phyloP scores from a whole-genome alignment of 1,140 invertebrate species.

The Monochamus saltuarius region DNA sequence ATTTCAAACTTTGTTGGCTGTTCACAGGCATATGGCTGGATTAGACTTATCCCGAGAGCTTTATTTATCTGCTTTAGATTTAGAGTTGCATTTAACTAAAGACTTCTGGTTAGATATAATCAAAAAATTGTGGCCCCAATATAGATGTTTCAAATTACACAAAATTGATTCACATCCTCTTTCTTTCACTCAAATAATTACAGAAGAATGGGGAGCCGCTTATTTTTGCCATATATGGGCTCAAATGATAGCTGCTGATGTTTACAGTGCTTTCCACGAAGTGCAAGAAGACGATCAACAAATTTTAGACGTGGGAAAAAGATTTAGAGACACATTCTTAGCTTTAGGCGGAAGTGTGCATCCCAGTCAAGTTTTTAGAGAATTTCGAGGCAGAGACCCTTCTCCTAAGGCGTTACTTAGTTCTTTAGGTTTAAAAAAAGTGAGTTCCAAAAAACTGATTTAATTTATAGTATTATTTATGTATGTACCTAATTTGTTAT shows the following conservation, averaged over 20 bases:
- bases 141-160: slow-evolving; percentile 70
- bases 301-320: slow-evolving; percentile 59
- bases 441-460: not conserved
- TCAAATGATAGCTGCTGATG: slow-evolving; percentile 85
- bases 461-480: not conserved
- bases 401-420: slow-evolving; percentile 78
- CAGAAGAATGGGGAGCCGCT: slow-evolving; percentile 70
- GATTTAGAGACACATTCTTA: slow-evolving; percentile 87
- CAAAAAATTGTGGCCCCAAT: slow-evolving; percentile 73
- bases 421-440: slow-evolving; percentile 58
- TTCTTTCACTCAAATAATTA: slow-evolving; percentile 73
- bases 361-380: slow-evolving; percentile 81
- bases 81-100: slow-evolving; percentile 76
- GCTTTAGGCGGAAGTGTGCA: slow-evolving; percentile 76
- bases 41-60: slow-evolving; percentile 79
- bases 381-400: slow-evolving; percentile 89
- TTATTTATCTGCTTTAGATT: slow-evolving; percentile 81
- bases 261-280: slow-evolving; percentile 82
- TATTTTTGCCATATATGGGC: slow-evolving; percentile 81
- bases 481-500: no score
- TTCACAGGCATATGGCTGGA: slow-evolving; percentile 73
- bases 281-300: slow-evolving; percentile 56
- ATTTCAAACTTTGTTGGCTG: slow-evolving; percentile 63
- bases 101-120: slow-evolving; percentile 81
- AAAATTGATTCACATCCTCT: slow-evolving; percentile 79